These are phyloP conservation scores for Mesaphorura yosii DNA, from an alignment of 1,140 invertebrate genomes.

Conservation along the genomic window DNA sequence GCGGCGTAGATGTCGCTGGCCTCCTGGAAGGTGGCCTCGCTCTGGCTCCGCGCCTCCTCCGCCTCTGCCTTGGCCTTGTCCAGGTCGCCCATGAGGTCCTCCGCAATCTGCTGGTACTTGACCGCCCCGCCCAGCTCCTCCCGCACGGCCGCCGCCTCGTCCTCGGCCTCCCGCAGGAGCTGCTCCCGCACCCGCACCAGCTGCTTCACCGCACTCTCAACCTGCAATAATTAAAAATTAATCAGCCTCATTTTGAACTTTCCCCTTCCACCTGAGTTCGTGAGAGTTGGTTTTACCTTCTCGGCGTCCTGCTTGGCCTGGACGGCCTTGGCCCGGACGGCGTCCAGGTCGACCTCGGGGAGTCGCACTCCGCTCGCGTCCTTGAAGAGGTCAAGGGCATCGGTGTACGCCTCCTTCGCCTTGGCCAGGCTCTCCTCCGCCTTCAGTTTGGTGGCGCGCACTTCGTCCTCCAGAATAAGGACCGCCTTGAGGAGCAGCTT, in stretches of 20 bases:
- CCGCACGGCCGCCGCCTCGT: slow-evolving; percentile 42
- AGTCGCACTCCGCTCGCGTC: slow-evolving; percentile 61
- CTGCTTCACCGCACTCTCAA: too few relatives aligned
- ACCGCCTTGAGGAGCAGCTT: slow-evolving; percentile 11
- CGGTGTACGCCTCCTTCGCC: slow-evolving; percentile 60
- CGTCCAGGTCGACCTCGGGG: slow-evolving; percentile 57
- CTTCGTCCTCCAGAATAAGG: slow-evolving; percentile 24
- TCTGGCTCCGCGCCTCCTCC: slow-evolving; percentile 64
- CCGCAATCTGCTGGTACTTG: slow-evolving; percentile 48
- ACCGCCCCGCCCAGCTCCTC: slow-evolving; percentile 43
- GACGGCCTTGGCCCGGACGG: slow-evolving; percentile 45
- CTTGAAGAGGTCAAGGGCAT: slow-evolving; percentile 62
- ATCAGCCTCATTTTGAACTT: too few relatives aligned
- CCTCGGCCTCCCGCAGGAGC: slow-evolving; percentile 49
- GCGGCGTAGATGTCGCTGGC: slow-evolving; percentile 75
- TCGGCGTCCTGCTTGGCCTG: slow-evolving; percentile 32
- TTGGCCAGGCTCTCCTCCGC: slow-evolving; percentile 58
- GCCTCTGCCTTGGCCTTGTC: slow-evolving; percentile 59
- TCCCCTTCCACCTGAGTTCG: too few relatives aligned
- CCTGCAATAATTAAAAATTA: too few relatives aligned
- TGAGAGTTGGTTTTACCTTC: slow-evolving; percentile 53
- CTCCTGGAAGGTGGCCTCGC: slow-evolving; percentile 71
- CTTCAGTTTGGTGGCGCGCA: slow-evolving; percentile 11
- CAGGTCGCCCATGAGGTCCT: slow-evolving; percentile 55
- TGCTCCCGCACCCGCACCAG: slow-evolving; percentile 47